phyloP scores from a whole-genome alignment of 2,113 vertebrate species.

The Urocolius indicus region DNA sequence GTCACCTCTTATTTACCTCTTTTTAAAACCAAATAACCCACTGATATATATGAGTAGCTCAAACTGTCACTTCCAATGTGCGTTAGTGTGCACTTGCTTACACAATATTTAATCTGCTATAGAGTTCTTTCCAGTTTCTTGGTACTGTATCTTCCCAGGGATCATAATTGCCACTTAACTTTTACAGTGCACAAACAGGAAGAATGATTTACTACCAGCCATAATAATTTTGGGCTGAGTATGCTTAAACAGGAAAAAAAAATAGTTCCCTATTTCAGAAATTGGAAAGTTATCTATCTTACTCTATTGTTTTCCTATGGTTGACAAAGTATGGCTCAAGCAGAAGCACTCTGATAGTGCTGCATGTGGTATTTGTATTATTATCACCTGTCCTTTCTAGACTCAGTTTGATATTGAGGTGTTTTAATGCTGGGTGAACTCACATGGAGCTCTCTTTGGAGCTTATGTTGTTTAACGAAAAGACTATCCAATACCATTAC shows the following conservation, averaged over 20 bases:
- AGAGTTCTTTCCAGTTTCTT: neutral
- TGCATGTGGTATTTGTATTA: slow-evolving; percentile 10
- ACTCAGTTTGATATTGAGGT: neutral
- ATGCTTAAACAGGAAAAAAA: neutral
- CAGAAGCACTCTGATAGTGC: neutral
- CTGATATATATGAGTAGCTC: neutral
- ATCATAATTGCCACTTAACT: neutral
- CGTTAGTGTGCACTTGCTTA: neutral
- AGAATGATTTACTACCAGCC: neutral
- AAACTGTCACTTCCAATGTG: neutral
- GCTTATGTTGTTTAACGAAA: slow-evolving; percentile 45
- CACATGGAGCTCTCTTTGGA: neutral
- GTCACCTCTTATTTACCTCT: neutral
- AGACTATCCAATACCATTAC: slow-evolving; percentile 7
- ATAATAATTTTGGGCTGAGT: neutral
- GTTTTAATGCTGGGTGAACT: slow-evolving; percentile 27
- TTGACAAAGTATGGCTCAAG: neutral
- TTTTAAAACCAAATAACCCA: neutral
- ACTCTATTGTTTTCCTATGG: neutral
- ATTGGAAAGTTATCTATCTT: neutral
- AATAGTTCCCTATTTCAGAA: neutral
- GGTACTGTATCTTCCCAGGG: neutral
- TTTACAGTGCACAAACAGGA: neutral
- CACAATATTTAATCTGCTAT: neutral
- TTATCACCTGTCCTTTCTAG: slow-evolving; percentile 48